Percentiles rank a stretch among this genome's conserved stretches.
phyloP scores from a whole-genome alignment of 2,797 vertebrate species.

The Scarus forsteni region DNA sequence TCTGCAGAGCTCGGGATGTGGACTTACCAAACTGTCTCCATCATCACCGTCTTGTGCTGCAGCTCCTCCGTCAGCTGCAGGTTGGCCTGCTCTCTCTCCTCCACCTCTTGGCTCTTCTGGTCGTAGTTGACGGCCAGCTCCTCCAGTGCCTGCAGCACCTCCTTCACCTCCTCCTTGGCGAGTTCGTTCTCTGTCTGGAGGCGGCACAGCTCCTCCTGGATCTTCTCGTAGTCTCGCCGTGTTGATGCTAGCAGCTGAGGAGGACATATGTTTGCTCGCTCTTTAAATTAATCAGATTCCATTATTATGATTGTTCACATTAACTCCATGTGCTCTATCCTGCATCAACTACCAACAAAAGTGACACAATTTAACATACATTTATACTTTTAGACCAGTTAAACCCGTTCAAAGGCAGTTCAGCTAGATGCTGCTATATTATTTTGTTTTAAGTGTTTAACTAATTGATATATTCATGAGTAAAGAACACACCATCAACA shows the following conservation, averaged over 20 bases:
- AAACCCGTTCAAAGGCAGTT: too few species aligned
- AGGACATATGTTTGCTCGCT: background rate
- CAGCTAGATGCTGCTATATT: too few species aligned
- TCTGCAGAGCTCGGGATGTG: background rate
- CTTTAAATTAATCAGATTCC: background rate
- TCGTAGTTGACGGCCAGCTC: slow-evolving; percentile 98
- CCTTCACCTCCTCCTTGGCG: slow-evolving; percentile 95
- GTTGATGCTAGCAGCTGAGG: slow-evolving; percentile 91
- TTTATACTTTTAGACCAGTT: background rate
- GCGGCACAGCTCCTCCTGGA: slow-evolving; percentile 92
- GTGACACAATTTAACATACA: background rate
- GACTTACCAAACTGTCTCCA: background rate
- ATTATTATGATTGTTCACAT: too few species aligned
- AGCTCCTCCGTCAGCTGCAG: slow-evolving; percentile 89
- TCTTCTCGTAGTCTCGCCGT: slow-evolving; percentile 90
- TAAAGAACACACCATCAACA: too few species aligned
- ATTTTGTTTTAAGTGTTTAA: too few species aligned
- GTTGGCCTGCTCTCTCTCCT: slow-evolving; percentile 88
- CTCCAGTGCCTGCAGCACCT: slow-evolving; percentile 95
- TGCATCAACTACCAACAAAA: too few species aligned
- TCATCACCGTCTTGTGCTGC: slow-evolving; percentile 87
- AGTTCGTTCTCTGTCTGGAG: slow-evolving; percentile 93
- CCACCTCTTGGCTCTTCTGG: slow-evolving; percentile 97
- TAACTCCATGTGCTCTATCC: too few species aligned
- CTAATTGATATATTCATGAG: too few species aligned